These are phyloP conservation scores for Scleropages formosus DNA, from an alignment of 2,797 vertebrate species.

Conservation along the genomic window DNA sequence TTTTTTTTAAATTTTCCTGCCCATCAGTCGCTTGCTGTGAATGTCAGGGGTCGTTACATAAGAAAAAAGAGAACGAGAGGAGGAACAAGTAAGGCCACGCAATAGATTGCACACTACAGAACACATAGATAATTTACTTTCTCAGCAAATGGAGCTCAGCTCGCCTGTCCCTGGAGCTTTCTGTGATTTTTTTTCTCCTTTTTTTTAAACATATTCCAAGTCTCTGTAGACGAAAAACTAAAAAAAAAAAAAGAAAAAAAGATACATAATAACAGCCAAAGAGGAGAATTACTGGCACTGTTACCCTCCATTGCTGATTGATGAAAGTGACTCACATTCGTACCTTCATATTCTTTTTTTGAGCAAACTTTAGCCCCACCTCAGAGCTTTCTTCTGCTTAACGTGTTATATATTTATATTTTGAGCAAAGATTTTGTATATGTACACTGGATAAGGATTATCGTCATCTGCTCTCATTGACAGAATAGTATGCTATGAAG, in stretches of 20 bases:
- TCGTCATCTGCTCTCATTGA: conserved; percentile 27
- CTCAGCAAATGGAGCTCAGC: conserved; percentile 36
- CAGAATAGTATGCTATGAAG: conserved; percentile 35
- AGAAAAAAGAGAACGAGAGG: conserved; percentile 29
- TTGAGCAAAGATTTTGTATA: conserved; percentile 22
- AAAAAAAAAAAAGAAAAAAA: conserved; percentile 28
- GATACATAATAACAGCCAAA: conserved; percentile 38
- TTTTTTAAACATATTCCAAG: conserved; percentile 29
- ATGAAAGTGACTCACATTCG: conserved; percentile 21
- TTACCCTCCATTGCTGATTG: conserved; percentile 26
- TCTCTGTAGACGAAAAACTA: conserved; percentile 28
- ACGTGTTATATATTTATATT: background rate
- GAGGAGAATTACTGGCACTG: conserved; percentile 34
- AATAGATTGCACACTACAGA: conserved; percentile 52
- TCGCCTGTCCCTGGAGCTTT: conserved; percentile 29
- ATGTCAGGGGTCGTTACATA: conserved; percentile 21
- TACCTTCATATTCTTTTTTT: background rate
- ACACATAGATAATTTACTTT: conserved; percentile 46
- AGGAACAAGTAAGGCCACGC: conserved; percentile 50
- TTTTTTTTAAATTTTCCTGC: background rate
- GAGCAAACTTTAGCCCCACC: conserved; percentile 17
- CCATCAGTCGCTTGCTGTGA: background rate
- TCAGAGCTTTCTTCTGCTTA: background rate
- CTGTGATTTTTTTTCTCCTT: conserved; percentile 26
- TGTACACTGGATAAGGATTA: conserved; percentile 31